phyloP scores from a whole-genome alignment of 2,113 vertebrate species.

The Mirza zaza region DNA sequence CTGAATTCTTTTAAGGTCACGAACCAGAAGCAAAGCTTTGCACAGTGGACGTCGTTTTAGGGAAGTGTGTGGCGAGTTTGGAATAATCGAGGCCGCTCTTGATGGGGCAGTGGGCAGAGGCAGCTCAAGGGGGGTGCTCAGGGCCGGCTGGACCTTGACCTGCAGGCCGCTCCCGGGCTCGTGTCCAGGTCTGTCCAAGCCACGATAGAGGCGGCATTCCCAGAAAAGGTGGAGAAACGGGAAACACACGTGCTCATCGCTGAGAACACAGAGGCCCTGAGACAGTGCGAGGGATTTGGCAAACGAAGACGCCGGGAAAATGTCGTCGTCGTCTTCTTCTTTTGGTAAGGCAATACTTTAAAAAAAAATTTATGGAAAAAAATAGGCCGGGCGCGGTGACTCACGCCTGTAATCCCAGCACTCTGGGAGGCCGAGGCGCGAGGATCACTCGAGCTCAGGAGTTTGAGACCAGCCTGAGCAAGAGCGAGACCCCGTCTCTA shows the following conservation, averaged over 20 bases:
- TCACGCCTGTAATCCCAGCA: too few species aligned
- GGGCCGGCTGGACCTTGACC: background rate
- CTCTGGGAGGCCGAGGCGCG: too few species aligned
- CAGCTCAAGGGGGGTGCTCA: background rate
- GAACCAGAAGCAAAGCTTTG: background rate
- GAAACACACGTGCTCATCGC: background rate
- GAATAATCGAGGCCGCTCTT: background rate
- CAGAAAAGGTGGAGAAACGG: background rate
- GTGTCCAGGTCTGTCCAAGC: background rate
- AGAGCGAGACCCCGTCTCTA: too few species aligned
- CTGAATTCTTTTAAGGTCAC: background rate
- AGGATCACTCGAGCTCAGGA: too few species aligned
- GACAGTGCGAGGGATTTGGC: background rate
- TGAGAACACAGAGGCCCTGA: background rate
- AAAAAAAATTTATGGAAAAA: background rate
- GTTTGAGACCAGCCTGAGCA: too few species aligned
- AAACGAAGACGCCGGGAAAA: background rate
- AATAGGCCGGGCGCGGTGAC: background rate
- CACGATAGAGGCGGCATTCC: background rate
- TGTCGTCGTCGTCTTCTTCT: accelerated
- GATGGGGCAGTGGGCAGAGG: background rate
- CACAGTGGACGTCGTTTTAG: background rate
- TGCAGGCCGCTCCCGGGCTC: background rate
- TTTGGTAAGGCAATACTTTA: background rate
- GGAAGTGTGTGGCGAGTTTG: background rate